Conservation (phyloP, 2,113 vertebrate species). For the Rhineura floridana region DNA sequence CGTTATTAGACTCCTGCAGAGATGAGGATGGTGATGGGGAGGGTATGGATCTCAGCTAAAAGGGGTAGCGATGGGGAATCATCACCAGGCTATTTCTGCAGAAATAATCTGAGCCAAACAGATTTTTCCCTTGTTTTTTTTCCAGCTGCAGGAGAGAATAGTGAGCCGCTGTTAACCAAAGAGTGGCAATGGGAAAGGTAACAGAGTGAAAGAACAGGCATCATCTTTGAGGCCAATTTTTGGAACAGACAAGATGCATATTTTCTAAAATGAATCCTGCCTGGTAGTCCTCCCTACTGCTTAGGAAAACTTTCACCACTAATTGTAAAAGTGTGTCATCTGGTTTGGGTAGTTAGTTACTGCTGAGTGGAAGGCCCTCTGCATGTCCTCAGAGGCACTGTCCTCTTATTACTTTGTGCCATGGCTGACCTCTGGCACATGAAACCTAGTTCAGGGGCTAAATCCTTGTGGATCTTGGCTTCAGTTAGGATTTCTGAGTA, state of each 20-base stretch:
- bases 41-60: conserved; percentile 57
- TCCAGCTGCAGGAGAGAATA: conserved; percentile 6
- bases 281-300: too few relatives aligned
- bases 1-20: conserved; percentile 76
- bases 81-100: conserved; percentile 24
- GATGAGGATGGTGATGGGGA: conserved; percentile 51
- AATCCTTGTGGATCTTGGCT: neutral
- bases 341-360: neutral
- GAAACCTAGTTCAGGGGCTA: rapidly evolving
- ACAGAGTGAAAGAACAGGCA: neutral
- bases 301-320: too few relatives aligned
- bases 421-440: rapidly evolving
- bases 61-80: neutral
- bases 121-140: neutral
- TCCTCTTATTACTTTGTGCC: neutral
- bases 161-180: conserved; percentile 56
- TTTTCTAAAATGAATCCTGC: too few relatives aligned
- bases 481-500: rapidly evolving
- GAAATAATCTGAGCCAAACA: conserved; percentile 20
- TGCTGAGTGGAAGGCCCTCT: neutral
- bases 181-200: neutral
- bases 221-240: too few relatives aligned
- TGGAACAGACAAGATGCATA: too few relatives aligned
- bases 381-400: neutral
- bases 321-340: neutral